Conservation (phyloP, 2,797 vertebrate species). For the Nannoperca obscura region DNA sequence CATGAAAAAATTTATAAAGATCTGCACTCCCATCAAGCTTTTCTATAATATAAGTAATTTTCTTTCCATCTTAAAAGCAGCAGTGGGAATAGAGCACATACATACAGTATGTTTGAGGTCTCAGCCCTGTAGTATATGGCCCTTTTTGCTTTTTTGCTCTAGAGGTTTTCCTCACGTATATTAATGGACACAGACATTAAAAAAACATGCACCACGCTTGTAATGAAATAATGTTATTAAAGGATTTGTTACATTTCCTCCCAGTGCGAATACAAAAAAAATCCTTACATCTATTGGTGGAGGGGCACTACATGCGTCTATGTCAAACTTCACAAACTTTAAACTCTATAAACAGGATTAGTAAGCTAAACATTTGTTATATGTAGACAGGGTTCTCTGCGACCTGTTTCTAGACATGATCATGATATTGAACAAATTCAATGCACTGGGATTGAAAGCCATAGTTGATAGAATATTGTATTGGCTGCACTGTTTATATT, state of each 20-base stretch:
- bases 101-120: slow-evolving; percentile 11
- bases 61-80: slow-evolving; percentile 17
- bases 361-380: neutral
- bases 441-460: neutral
- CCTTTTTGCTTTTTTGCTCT: neutral
- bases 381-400: neutral
- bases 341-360: neutral
- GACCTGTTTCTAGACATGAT: neutral
- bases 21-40: neutral
- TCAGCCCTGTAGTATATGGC: neutral
- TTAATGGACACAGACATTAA: slow-evolving; percentile 3
- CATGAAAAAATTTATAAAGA: slow-evolving; percentile 9
- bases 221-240: neutral
- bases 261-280: neutral
- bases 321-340: neutral
- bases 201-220: neutral
- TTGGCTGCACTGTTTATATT: slow-evolving; percentile 5
- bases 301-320: neutral
- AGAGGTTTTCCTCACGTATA: neutral
- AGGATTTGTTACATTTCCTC: neutral
- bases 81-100: neutral
- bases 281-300: neutral
- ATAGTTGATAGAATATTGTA: neutral
- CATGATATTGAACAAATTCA: neutral
- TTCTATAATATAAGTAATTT: slow-evolving; percentile 3